Percentiles rank a stretch among this genome's conserved stretches.
Conservation (phyloP, 2,797 vertebrate species). For the Pseudotriccus pelzelni region DNA sequence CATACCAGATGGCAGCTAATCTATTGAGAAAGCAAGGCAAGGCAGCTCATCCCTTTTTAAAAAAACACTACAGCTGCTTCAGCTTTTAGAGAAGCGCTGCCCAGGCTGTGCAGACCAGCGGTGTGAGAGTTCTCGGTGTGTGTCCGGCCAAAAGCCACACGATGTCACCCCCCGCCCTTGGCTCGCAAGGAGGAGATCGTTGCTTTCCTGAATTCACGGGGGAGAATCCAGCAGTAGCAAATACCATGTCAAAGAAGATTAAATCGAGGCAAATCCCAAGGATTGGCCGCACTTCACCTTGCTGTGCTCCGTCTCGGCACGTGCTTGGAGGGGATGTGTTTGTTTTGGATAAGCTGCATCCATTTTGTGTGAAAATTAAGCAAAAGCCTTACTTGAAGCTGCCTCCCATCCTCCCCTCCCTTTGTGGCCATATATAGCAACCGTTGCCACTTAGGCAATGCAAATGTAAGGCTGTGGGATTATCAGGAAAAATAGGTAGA, state of each 20-base stretch:
- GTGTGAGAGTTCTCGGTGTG: background rate
- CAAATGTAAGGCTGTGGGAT: background rate
- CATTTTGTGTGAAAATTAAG: background rate
- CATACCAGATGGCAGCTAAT: background rate
- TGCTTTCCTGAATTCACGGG: rapidly evolving
- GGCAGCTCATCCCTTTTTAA: background rate
- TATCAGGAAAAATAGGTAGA: background rate
- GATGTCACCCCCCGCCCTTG: background rate
- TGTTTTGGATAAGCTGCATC: background rate
- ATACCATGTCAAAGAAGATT: background rate
- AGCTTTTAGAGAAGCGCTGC: background rate
- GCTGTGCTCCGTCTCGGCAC: rapidly evolving
- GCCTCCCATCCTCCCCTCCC: background rate
- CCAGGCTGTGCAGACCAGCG: background rate
- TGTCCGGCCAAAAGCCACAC: background rate
- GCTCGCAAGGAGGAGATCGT: rapidly evolving
- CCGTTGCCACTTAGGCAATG: background rate
- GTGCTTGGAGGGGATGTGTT: background rate
- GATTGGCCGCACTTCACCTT: background rate
- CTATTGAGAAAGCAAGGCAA: background rate
- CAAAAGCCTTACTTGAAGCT: background rate
- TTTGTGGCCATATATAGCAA: background rate
- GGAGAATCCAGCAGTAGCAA: background rate
- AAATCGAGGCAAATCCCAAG: background rate
- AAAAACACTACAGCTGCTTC: background rate